Evolutionary conservation across 2,888 invertebrate species (phyloP), one percentile per base, ranked within the genome.

Genomic region (Dynastes tityus): DNA sequence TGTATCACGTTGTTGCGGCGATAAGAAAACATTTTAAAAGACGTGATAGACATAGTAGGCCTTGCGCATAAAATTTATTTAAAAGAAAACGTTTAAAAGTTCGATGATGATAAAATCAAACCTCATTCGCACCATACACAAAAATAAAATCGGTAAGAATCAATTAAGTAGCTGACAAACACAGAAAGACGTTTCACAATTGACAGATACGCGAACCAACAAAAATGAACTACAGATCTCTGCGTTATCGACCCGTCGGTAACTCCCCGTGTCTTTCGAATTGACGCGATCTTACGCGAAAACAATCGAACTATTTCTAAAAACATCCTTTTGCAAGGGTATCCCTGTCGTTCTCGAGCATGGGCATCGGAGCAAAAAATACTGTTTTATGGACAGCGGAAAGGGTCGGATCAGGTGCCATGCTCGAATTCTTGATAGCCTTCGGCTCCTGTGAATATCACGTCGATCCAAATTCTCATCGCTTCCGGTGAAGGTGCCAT

Each of bases 391-490:
- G 27, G 27, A 68, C 22, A 45, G 4, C n/a, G 27, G 22, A 8
- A 8, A 2, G 49, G 61, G 61, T 22, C 27, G 37, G 27, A 71
- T 88, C 88, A 89, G 83, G 88, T 88, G 45, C 88, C 88, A 73
- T 86, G 87, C 78, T 92, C 91, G 84, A 93, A 94, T 87, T 93
- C 93, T 85, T 93, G 92, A 87, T 97, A 97, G 0, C 96, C 97
- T 87, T 97, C 97, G 1, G 97, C 97, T 9, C 97, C 97, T 0
- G 97, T 97, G 89, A 97, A 97, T 73, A 97, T 93, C 6, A 97
- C 96, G 89, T 98, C 98, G 76, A 98, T 97, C 98, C 98, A 98
- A 84, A 98, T 96, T 82, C 98, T 90, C 90, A 98, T 98, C 0
- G 97, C 96, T 87, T 98, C 98, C 6, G 98, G 95, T 0, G 96